A percentile compares a stretch with the other conserved stretches of the same genome.
phyloP scores from a whole-genome alignment of 2,113 vertebrate species.

The Hypanus sabinus region DNA sequence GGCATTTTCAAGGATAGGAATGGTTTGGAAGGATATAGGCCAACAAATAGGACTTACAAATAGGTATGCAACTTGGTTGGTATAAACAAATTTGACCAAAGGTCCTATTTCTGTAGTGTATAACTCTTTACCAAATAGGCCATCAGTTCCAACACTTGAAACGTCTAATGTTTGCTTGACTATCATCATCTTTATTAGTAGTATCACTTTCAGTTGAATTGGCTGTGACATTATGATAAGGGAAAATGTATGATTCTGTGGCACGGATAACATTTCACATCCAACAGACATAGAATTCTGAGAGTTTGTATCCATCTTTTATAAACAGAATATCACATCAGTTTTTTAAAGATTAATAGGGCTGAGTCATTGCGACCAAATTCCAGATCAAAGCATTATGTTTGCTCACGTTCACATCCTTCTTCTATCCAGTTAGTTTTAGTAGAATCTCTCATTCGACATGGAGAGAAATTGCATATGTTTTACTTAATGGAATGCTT shows the following conservation, averaged over 20 bases:
- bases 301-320: neutral
- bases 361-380: slow-evolving; percentile 15
- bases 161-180: neutral
- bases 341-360: neutral
- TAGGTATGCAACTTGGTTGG: too few relatives aligned
- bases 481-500: neutral
- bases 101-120: too few relatives aligned
- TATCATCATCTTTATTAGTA: neutral
- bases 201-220: neutral
- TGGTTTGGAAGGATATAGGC: too few relatives aligned
- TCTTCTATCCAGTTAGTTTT: neutral
- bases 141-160: neutral
- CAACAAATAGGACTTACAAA: too few relatives aligned
- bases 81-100: too few relatives aligned
- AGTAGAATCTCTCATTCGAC: neutral
- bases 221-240: neutral
- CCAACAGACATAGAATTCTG: neutral
- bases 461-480: neutral
- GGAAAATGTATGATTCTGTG: neutral
- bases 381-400: neutral
- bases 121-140: neutral
- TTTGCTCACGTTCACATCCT: neutral
- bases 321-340: neutral
- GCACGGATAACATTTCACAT: neutral
- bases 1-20: too few relatives aligned